phyloP scores from a whole-genome alignment of 1,140 invertebrate species.

The Eriosoma lanigerum region DNA sequence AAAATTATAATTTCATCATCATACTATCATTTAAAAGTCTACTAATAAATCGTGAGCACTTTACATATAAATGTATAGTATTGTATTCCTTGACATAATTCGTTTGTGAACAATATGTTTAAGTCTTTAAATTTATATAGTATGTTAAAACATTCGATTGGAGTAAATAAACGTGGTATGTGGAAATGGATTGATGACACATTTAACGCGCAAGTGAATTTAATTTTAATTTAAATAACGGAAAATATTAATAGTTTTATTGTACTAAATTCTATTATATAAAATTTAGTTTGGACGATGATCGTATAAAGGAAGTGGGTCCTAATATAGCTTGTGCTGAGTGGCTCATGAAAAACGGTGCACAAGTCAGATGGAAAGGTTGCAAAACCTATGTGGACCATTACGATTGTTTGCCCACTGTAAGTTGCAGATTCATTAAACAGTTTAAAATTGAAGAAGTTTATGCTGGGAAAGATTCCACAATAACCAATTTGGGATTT shows the following conservation, averaged over 20 bases:
- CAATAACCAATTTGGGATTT: conserved; percentile 77
- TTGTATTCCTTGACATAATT: neutral
- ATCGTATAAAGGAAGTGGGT: conserved; percentile 72
- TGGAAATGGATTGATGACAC: neutral
- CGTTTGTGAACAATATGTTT: neutral
- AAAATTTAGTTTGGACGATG: conserved; percentile 56
- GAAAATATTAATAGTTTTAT: neutral
- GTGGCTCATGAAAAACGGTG: conserved; percentile 83
- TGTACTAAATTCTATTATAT: neutral
- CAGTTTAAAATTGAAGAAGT: conserved; percentile 68
- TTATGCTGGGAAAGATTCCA: conserved; percentile 71
- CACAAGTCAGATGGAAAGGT: conserved; percentile 69
- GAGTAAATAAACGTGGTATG: neutral
- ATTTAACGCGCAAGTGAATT: neutral
- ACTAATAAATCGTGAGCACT: too few relatives aligned
- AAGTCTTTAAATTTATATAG: too few relatives aligned
- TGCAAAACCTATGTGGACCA: conserved; percentile 63
- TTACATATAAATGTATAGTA: too few relatives aligned
- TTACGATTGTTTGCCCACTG: conserved; percentile 69
- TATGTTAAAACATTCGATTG: neutral
- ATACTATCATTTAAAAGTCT: too few relatives aligned
- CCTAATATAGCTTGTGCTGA: conserved; percentile 84
- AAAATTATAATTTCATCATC: too few relatives aligned
- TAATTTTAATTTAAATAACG: neutral
- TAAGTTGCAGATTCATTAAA: conserved; percentile 57